Evolutionary conservation across 2,797 vertebrate species (phyloP).

Genomic region (Phalloptychus januarius): DNA sequence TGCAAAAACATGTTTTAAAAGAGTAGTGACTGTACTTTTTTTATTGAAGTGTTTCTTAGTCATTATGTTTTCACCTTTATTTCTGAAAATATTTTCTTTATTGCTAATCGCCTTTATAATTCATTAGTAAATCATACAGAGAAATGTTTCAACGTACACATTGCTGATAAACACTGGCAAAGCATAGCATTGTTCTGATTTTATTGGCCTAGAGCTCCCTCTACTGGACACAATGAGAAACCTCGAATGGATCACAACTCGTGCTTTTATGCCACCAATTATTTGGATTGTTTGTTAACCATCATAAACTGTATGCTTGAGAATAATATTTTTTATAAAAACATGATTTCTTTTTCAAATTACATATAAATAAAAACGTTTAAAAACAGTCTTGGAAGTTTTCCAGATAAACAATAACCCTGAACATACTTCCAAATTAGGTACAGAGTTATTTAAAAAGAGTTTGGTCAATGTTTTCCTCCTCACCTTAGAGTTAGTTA

Average conservation of each 20-base stretch:
- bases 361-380: neutral
- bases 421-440: too few species aligned
- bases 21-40: neutral
- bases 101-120: conserved; percentile 48
- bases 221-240: conserved; percentile 48
- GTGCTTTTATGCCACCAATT: neutral
- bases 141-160: conserved; percentile 22
- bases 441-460: too few species aligned
- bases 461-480: neutral
- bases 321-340: neutral
- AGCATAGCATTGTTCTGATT: neutral
- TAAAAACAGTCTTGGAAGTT: neutral
- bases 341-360: neutral
- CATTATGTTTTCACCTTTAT: conserved; percentile 8
- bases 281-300: neutral
- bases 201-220: conserved; percentile 27
- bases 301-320: neutral
- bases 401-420: neutral
- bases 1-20: neutral
- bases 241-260: neutral
- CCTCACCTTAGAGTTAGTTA: neutral
- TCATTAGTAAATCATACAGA: conserved; percentile 73
- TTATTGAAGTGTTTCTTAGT: conserved; percentile 15
- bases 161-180: neutral
- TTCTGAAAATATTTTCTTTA: conserved; percentile 15